Evolutionary conservation across 2,797 vertebrate genomes (phyloP).

Genomic region (Anguilla pacifica): DNA sequence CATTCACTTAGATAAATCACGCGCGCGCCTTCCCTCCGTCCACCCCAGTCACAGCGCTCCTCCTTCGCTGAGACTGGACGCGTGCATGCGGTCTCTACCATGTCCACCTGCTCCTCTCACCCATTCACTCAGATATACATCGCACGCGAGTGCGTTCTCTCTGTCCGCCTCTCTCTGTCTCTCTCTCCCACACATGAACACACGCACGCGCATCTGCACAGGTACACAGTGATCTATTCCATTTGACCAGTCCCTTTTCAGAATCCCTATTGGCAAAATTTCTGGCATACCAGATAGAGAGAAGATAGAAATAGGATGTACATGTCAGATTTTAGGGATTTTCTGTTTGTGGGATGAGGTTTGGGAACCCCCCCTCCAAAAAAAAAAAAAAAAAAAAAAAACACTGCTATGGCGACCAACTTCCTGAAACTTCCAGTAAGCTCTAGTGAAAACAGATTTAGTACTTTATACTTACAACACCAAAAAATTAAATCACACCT

Average conservation of each 20-base stretch:
- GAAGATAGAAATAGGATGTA: background rate
- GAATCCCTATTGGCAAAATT: background rate
- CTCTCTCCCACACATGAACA: background rate
- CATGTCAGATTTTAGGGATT: background rate
- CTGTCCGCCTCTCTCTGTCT: background rate
- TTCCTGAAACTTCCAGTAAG: background rate
- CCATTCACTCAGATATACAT: constrained; percentile 49
- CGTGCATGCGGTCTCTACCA: background rate
- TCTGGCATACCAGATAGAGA: background rate
- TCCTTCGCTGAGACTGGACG: background rate
- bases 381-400: background rate
- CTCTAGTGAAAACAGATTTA: background rate
- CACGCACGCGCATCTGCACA: background rate
- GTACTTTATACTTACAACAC: background rate
- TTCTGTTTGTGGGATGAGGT: background rate
- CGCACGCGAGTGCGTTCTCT: constrained; percentile 20
- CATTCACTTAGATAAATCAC: constrained; percentile 54
- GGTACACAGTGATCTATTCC: background rate
- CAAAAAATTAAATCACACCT: background rate
- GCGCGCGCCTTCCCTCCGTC: background rate
- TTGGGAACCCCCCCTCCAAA: background rate
- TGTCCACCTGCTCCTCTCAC: constrained; percentile 35
- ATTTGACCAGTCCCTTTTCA: background rate
- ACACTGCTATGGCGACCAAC: background rate
- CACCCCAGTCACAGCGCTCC: background rate